Evolutionary conservation across 2,797 vertebrate genomes (phyloP).

Genomic region (Myioborus miniatus): DNA sequence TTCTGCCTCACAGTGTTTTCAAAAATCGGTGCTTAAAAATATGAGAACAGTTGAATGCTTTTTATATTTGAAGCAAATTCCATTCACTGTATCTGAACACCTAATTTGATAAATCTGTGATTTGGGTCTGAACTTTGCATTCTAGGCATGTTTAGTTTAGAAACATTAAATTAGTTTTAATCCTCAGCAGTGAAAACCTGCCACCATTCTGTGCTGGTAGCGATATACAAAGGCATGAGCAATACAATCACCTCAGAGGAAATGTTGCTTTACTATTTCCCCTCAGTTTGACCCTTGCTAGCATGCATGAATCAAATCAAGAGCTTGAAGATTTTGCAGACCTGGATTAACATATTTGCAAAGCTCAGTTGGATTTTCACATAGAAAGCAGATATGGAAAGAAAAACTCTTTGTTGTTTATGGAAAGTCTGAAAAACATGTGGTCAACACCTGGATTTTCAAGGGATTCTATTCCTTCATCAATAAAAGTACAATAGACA

Average conservation of each 20-base stretch:
- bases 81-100: neutral
- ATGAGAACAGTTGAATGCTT: neutral
- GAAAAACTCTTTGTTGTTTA: constrained; percentile 62
- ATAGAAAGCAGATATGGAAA: constrained; percentile 59
- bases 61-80: neutral
- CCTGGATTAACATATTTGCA: constrained; percentile 61
- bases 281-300: constrained; percentile 58
- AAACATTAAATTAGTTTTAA: constrained; percentile 37
- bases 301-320: constrained; percentile 49
- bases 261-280: constrained; percentile 35
- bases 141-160: neutral
- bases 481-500: constrained; percentile 65
- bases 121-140: constrained; percentile 13
- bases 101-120: neutral
- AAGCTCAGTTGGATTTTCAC: constrained; percentile 56
- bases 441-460: constrained; percentile 74
- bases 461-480: constrained; percentile 53
- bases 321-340: constrained; percentile 62
- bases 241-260: constrained; percentile 14
- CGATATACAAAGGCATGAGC: neutral
- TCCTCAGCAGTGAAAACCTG: constrained; percentile 4
- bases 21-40: neutral
- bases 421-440: constrained; percentile 66
- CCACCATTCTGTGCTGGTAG: neutral
- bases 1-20: neutral